Conservation (phyloP, 2,113 vertebrate genomes). For the Aphyosemion australe region DNA sequence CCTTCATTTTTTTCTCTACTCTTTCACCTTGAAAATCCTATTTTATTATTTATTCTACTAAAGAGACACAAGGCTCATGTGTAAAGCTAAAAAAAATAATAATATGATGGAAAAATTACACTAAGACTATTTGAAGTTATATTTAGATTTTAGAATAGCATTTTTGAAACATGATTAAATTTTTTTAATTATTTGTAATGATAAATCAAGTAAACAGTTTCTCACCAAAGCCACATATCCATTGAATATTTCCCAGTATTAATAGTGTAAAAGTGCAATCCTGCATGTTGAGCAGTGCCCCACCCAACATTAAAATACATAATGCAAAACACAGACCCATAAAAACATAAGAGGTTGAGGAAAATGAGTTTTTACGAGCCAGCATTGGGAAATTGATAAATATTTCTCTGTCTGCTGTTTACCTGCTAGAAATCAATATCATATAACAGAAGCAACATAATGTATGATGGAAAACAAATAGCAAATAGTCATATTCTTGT, state of each 20-base stretch:
- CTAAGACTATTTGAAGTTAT: no score
- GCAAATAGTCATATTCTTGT: constrained; percentile 68
- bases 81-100: no score
- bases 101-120: no score
- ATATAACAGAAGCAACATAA: constrained; percentile 70
- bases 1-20: no score
- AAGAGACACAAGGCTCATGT: no score
- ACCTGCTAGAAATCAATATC: constrained; percentile 76
- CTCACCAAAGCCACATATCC: no score
- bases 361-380: constrained; percentile 65
- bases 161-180: no score
- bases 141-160: no score
- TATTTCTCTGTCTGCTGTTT: constrained; percentile 64
- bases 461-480: constrained; percentile 71
- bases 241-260: not conserved
- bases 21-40: no score
- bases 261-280: not conserved
- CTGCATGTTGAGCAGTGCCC: not conserved
- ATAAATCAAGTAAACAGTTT: not conserved
- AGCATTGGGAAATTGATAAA: constrained; percentile 76
- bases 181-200: not conserved
- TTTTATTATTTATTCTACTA: no score
- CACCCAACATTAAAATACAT: constrained; percentile 1
- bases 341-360: constrained; percentile 47
- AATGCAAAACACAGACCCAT: constrained; percentile 30